A percentile compares a stretch with the other conserved stretches of the same genome.
Evolutionary conservation across 92 coral and sea anemone genomes (phyloP).

Genomic region (Phenganax marumi): DNA sequence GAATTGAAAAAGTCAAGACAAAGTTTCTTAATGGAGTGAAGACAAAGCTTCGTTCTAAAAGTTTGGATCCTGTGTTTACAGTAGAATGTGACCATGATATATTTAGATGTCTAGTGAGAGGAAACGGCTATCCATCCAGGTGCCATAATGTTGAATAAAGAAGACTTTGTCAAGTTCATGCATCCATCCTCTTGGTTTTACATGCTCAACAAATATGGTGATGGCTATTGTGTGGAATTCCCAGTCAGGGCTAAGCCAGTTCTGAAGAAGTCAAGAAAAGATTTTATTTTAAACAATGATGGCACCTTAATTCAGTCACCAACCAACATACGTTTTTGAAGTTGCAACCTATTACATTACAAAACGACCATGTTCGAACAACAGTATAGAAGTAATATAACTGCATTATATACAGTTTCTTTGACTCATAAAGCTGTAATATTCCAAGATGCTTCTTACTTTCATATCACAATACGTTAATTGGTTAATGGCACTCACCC

Average conservation of each 20-base stretch:
- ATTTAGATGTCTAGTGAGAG: conserved; percentile 14
- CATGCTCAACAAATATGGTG: conserved; percentile 24
- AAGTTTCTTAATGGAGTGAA: conserved; percentile 25
- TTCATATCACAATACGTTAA: not conserved
- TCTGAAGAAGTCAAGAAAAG: conserved; percentile 27
- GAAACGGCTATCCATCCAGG: conserved; percentile 30
- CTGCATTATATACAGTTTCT: conserved; percentile 14
- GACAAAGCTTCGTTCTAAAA: conserved; percentile 36
- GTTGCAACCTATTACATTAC: conserved; percentile 34
- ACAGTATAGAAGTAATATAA: conserved; percentile 23
- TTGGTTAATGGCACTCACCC: not conserved
- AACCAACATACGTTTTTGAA: conserved; percentile 40
- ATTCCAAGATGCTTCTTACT: not conserved
- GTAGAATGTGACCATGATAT: conserved; percentile 38
- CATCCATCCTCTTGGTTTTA: conserved; percentile 35
- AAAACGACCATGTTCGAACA: conserved; percentile 32
- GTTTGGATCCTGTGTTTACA: conserved; percentile 16
- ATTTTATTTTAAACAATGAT: conserved; percentile 23
- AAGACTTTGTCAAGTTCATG: conserved; percentile 29
- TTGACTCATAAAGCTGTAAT: not conserved
- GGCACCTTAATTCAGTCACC: conserved; percentile 34
- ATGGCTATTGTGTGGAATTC: conserved; percentile 38
- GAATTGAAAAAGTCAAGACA: conserved; percentile 25
- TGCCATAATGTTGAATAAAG: conserved; percentile 33
- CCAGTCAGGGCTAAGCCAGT: conserved; percentile 42